Percentiles rank a stretch among this genome's conserved stretches.
These are phyloP conservation scores for Agrochola circellaris DNA, from an alignment of 2,888 invertebrate species.

Conservation along the genomic window DNA sequence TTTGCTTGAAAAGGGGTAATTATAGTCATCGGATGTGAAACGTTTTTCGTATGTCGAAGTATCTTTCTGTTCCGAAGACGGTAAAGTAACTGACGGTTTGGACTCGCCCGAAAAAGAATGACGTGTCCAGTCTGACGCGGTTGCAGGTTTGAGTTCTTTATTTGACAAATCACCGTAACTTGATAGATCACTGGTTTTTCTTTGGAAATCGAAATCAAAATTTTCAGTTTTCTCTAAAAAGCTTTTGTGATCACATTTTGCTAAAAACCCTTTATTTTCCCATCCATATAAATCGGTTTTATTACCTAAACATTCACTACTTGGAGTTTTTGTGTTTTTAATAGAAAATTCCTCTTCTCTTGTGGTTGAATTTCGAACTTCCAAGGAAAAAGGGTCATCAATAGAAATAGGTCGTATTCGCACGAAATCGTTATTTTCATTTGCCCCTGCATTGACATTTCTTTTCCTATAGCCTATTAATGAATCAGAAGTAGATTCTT, in stretches of 20 bases:
- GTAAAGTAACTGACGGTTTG: constrained; percentile 80
- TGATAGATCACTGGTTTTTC: constrained; percentile 73
- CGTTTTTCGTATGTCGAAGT: constrained; percentile 79
- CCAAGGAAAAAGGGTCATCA: constrained; percentile 87
- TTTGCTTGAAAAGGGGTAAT: constrained; percentile 83
- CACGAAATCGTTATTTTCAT: constrained; percentile 81
- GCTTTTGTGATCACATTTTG: constrained; percentile 80
- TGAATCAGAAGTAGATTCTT: constrained; percentile 88
- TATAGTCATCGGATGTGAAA: constrained; percentile 82
- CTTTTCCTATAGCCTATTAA: constrained; percentile 84
- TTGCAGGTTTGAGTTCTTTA: constrained; percentile 71
- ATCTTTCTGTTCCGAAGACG: constrained; percentile 82
- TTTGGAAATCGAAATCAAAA: constrained; percentile 74
- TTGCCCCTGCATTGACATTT: constrained; percentile 70
- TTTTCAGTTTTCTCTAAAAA: constrained; percentile 73
- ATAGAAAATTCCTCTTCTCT: constrained; percentile 73
- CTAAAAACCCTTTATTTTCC: constrained; percentile 89
- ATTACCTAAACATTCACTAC: constrained; percentile 84
- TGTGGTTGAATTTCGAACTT: constrained; percentile 74
- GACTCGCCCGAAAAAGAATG: constrained; percentile 85
- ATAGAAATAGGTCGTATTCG: constrained; percentile 87
- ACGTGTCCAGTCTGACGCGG: constrained; percentile 79
- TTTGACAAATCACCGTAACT: constrained; percentile 68
- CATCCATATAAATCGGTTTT: constrained; percentile 89
- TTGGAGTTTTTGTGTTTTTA: constrained; percentile 83